Conservation (phyloP, 2,888 invertebrate species). For the Cremastinae sp. region DNA sequence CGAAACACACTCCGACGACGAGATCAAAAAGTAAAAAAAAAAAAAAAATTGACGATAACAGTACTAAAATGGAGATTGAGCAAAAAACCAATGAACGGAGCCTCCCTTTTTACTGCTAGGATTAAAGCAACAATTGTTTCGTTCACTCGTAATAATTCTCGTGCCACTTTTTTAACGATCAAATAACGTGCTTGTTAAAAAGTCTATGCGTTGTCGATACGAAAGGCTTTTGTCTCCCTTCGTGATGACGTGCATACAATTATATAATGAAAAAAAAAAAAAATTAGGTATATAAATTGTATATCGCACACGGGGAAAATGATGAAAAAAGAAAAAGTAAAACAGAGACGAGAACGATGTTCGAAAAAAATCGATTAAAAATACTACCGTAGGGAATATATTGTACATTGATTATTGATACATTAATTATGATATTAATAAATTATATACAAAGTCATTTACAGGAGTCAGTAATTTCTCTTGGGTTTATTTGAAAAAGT, state of each 20-base stretch:
- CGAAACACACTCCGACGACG: conserved; percentile 37
- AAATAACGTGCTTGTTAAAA: conserved; percentile 73
- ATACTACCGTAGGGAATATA: conserved; percentile 78
- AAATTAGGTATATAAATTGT: conserved; percentile 31
- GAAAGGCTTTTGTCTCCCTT: conserved; percentile 55
- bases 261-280: too few species aligned
- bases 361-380: conserved; percentile 65
- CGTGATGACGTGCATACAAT: conserved; percentile 29
- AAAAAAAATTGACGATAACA: conserved; percentile 13
- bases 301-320: conserved; percentile 32
- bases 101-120: conserved; percentile 58
- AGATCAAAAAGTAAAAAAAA: conserved; percentile 23
- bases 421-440: conserved; percentile 79
- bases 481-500: conserved; percentile 37
- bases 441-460: conserved; percentile 79
- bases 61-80: neutral
- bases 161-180: conserved; percentile 70
- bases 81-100: conserved; percentile 39
- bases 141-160: conserved; percentile 68
- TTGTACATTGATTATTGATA: conserved; percentile 80
- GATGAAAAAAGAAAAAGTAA: conserved; percentile 52
- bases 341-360: conserved; percentile 59
- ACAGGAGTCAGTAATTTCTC: conserved; percentile 70
- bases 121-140: conserved; percentile 61
- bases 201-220: conserved; percentile 65